Conservation (phyloP, 2,888 invertebrate species). For the Leptinotarsa peninsularis region DNA sequence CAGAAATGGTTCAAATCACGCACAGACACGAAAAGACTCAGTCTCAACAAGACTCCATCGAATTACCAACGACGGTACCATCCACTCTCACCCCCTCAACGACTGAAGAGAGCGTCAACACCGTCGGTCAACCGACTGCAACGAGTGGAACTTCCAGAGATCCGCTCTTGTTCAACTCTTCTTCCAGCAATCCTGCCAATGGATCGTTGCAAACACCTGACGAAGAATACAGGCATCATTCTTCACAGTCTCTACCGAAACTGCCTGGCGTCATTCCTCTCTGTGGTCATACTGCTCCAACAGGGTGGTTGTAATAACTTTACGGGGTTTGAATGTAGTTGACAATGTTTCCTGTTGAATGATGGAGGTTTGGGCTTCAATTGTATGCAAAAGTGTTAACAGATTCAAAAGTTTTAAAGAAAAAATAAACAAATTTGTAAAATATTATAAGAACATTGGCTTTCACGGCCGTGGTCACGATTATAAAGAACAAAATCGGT, state of each 20-base stretch:
- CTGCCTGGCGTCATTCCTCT: conserved; percentile 81
- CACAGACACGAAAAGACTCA: conserved; percentile 72
- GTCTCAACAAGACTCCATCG: conserved; percentile 73
- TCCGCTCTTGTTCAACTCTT: conserved; percentile 72
- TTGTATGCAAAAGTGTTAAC: too few relatives aligned
- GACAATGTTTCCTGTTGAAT: too few relatives aligned
- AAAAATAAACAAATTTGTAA: too few relatives aligned
- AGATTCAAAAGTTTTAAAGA: too few relatives aligned
- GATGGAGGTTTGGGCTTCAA: too few relatives aligned
- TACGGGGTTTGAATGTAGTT: background rate
- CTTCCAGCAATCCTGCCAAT: conserved; percentile 65
- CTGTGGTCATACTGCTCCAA: conserved; percentile 78
- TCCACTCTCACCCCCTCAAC: conserved; percentile 70
- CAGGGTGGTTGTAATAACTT: conserved; percentile 72
- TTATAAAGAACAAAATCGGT: too few relatives aligned
- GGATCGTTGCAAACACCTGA: conserved; percentile 65
- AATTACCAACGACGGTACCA: conserved; percentile 56
- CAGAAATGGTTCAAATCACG: conserved; percentile 65
- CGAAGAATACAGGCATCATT: conserved; percentile 60
- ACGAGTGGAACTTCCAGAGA: conserved; percentile 66
- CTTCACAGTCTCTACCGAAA: conserved; percentile 70
- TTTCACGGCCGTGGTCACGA: too few relatives aligned
- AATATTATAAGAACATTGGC: too few relatives aligned
- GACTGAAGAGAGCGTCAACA: conserved; percentile 59
- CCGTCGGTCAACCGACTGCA: conserved; percentile 40